Percentiles rank a stretch among this genome's conserved stretches.
phyloP scores from a whole-genome alignment of 2,888 invertebrate species.

The Eupithecia abbreviata region DNA sequence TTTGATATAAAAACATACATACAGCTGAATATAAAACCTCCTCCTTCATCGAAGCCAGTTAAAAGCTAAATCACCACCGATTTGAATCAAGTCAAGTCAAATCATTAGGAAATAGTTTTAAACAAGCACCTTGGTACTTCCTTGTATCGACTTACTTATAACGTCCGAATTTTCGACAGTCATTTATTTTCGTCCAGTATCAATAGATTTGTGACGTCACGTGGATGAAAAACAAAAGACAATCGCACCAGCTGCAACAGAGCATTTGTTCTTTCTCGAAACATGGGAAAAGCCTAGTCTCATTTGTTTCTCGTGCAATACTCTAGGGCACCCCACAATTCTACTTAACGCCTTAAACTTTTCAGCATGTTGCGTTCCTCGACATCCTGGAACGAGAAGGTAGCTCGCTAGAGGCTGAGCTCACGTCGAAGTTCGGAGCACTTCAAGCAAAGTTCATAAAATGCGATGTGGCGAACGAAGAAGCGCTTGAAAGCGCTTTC shows the following conservation, averaged over 20 bases:
- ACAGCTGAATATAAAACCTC: no score
- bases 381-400: slow-evolving; percentile 71
- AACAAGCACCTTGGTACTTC: not conserved
- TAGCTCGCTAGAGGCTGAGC: slow-evolving; percentile 62
- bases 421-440: slow-evolving; percentile 70
- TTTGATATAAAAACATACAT: no score
- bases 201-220: no score
- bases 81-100: no score
- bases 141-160: not conserved
- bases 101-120: no score
- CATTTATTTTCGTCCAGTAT: not conserved
- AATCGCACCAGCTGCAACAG: no score
- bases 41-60: no score
- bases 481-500: slow-evolving; percentile 63
- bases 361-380: slow-evolving; percentile 74
- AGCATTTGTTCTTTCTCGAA: not conserved
- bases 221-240: no score
- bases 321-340: not conserved
- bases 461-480: slow-evolving; percentile 71
- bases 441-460: slow-evolving; percentile 75
- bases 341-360: slow-evolving; percentile 33
- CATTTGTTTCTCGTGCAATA: not conserved
- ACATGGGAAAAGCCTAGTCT: not conserved
- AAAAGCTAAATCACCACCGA: no score
- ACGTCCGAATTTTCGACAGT: not conserved